phyloP scores from a whole-genome alignment of 2,888 invertebrate genomes.

The Pristionchus arcanus region DNA sequence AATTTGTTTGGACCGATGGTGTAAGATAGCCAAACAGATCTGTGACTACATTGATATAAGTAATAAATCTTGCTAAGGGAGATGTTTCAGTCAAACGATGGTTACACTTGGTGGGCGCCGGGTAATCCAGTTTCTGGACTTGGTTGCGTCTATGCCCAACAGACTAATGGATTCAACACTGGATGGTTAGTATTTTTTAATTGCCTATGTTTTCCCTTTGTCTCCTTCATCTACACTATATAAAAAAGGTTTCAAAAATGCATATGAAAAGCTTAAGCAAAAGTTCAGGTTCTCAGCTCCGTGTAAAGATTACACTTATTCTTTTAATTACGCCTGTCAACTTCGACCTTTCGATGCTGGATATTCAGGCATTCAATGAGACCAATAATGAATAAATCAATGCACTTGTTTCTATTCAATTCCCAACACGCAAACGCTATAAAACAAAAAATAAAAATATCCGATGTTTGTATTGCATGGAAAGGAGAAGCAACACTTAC shows the following conservation, averaged over 20 bases:
- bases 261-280: neutral
- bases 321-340: neutral
- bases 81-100: neutral
- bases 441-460: too few relatives aligned
- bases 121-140: neutral
- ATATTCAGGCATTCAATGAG: neutral
- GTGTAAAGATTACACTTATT: neutral
- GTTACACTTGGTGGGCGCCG: conserved; percentile 29
- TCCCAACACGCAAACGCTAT: too few relatives aligned
- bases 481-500: too few relatives aligned
- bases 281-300: neutral
- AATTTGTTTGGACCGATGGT: conserved; percentile 13
- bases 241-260: neutral
- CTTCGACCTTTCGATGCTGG: neutral
- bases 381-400: too few relatives aligned
- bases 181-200: neutral
- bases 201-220: neutral
- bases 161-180: conserved; percentile 18
- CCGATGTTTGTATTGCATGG: too few relatives aligned
- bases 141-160: neutral
- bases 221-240: neutral
- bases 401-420: too few relatives aligned
- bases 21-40: neutral
- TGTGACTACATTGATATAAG: neutral
- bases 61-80: neutral